Conservation (phyloP, 2,797 vertebrate species). For the Ataeniobius toweri region DNA sequence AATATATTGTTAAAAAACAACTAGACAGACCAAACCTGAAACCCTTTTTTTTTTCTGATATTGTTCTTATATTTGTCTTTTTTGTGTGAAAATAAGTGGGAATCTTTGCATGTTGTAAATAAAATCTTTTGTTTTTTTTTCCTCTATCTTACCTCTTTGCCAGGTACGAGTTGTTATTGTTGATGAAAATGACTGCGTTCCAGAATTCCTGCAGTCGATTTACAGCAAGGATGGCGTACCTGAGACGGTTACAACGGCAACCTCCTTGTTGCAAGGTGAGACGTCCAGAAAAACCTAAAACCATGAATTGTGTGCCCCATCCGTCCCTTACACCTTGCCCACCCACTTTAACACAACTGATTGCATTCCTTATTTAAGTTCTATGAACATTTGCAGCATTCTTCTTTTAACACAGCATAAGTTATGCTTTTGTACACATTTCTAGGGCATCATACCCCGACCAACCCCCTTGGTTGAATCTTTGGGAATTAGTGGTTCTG, state of each 20-base stretch:
- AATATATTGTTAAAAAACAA: too few relatives aligned
- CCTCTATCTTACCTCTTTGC: background rate
- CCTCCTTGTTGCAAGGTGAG: slow-evolving; percentile 89
- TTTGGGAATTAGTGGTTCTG: background rate
- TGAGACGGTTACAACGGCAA: slow-evolving; percentile 88
- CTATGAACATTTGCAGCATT: background rate
- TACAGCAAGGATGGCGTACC: slow-evolving; percentile 87
- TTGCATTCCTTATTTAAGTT: background rate
- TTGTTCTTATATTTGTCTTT: background rate
- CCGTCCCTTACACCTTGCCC: background rate
- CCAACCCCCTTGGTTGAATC: too few relatives aligned
- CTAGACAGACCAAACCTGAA: too few relatives aligned
- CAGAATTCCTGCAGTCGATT: slow-evolving; percentile 89
- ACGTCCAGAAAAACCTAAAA: background rate
- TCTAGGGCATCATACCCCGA: background rate
- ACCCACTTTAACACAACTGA: background rate
- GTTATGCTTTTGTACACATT: background rate
- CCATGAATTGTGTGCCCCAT: background rate
- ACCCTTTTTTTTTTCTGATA: too few relatives aligned
- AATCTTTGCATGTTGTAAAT: background rate
- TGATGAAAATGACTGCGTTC: slow-evolving; percentile 88
- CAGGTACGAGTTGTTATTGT: slow-evolving; percentile 86
- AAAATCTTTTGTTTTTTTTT: background rate
- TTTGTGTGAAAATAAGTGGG: background rate
- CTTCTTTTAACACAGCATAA: background rate